Base-by-base conservation (phyloP, 2,797 vertebrate species). In the Microctenopoma steveboyesi region DNA sequence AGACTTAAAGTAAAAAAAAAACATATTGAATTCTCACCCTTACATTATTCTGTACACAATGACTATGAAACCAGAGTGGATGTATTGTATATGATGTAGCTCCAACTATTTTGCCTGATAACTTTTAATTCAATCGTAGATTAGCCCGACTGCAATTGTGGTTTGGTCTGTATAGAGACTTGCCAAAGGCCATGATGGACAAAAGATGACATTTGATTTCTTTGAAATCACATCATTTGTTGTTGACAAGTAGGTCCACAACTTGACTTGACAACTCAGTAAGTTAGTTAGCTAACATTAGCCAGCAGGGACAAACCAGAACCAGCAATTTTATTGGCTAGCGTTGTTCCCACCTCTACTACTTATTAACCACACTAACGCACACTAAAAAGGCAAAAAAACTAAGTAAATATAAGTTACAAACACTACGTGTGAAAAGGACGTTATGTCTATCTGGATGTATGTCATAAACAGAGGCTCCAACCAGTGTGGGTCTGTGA, bases 401-500 rank as follows among this genome's bases (percentile, higher is more conserved):
- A 48, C 13, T 10, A 47, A 5, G 40, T 14, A 10, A 39, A 49
- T 10, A 5, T 13, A 27, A 5, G 4, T 30, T 4, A n/a, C n/a
- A 8, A 35, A 55, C 11, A 42, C 2, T 0, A 33, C 2, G 15
- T 33, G 10, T 16, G 16, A 35, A 45, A 53, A 25, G 25, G 5
- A 59, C 39, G 61, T 5, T 0, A 1, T 27, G 48, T 39, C 3
- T 12, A 13, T 37, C 3, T 11, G 22, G 11, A 45, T 40, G 33
- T 57, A 15, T 75, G 81, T 61, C 42, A 37, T 56, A 37, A 48
- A 64, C 68, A 63, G 27, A 46, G n/a, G 40, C n/a, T 71, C 12
- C 42, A 37, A 63, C 33, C 64, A 78, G 71, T 52, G 61, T 49
- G 43, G 7, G 14, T 78, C 74, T 82, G 76, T 83, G 76, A 69